Percentiles rank a stretch among this genome's conserved stretches.
Evolutionary conservation across 2,888 invertebrate genomes (phyloP).

Genomic region (Hemaris fuciformis): DNA sequence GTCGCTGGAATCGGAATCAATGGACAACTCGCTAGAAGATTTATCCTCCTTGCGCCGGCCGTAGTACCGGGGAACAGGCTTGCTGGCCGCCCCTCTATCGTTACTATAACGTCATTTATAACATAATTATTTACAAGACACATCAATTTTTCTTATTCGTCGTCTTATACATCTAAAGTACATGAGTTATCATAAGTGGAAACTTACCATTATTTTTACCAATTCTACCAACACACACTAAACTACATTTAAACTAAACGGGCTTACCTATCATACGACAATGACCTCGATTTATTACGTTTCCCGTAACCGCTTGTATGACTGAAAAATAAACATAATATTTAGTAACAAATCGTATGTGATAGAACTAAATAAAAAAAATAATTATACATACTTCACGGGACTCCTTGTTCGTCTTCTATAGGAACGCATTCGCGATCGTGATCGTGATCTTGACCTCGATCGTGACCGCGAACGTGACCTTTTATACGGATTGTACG

Average conservation of each 20-base stretch:
- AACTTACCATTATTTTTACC: constrained; percentile 9
- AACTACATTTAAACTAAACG: constrained; percentile 33
- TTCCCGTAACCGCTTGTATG: constrained; percentile 58
- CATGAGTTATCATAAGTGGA: background rate
- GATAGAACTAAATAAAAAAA: background rate
- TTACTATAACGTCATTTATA: constrained; percentile 21
- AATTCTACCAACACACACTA: constrained; percentile 13
- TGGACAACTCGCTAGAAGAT: constrained; percentile 71
- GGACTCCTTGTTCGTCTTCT: constrained; percentile 62
- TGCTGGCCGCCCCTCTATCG: constrained; percentile 31
- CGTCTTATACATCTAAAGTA: background rate
- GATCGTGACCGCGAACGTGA: constrained; percentile 52
- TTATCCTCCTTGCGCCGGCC: constrained; percentile 70
- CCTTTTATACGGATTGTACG: constrained; percentile 60
- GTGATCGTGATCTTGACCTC: constrained; percentile 48
- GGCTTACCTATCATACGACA: constrained; percentile 74
- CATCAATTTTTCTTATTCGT: background rate
- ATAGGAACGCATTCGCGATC: constrained; percentile 48
- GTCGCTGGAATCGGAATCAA: constrained; percentile 67
- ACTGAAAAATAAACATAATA: constrained; percentile 49
- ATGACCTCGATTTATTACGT: constrained; percentile 69
- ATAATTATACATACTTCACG: constrained; percentile 65
- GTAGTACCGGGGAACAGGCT: constrained; percentile 67
- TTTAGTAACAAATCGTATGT: constrained; percentile 13
- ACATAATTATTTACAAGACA: background rate